Evolutionary conservation across 2,797 vertebrate genomes (phyloP).

Genomic region (Pempheris klunzingeri): DNA sequence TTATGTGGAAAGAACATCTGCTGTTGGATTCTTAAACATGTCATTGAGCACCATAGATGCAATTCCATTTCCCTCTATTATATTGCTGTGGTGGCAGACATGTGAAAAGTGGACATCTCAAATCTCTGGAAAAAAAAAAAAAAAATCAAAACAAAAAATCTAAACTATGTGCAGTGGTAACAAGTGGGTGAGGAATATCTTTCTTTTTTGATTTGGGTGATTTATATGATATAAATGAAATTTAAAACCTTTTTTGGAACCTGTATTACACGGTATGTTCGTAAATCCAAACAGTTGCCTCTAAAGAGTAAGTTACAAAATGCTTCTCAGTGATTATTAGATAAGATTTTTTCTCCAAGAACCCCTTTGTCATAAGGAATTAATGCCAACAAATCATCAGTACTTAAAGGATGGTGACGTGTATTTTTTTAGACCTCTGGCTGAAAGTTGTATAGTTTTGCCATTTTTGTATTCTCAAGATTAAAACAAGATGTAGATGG

Average conservation of each 20-base stretch:
- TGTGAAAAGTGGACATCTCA: not conserved
- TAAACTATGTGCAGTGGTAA: no score
- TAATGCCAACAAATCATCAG: conserved; percentile 14
- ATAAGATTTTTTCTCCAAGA: not conserved
- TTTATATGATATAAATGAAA: not conserved
- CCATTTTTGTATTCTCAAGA: conserved; percentile 41
- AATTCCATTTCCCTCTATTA: no score
- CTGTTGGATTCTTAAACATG: no score
- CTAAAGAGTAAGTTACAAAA: not conserved
- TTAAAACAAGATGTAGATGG: conserved; percentile 36
- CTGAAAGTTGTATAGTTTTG: conserved; percentile 22
- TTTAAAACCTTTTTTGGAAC: not conserved
- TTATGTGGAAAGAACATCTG: no score
- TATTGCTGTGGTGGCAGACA: no score
- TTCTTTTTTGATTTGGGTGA: not conserved
- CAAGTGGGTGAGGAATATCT: not conserved
- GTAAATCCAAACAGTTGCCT: not conserved
- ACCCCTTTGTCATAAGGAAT: not conserved
- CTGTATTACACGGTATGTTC: not conserved
- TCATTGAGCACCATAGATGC: no score
- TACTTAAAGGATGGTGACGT: not conserved
- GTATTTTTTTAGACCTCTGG: conserved; percentile 8
- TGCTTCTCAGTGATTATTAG: not conserved
- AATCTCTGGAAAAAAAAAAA: no score
- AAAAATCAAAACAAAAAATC: no score